Evolutionary conservation across 92 coral and sea anemone species (phyloP), one percentile per base, ranked within the genome.

Genomic region (Muricea muricata): DNA sequence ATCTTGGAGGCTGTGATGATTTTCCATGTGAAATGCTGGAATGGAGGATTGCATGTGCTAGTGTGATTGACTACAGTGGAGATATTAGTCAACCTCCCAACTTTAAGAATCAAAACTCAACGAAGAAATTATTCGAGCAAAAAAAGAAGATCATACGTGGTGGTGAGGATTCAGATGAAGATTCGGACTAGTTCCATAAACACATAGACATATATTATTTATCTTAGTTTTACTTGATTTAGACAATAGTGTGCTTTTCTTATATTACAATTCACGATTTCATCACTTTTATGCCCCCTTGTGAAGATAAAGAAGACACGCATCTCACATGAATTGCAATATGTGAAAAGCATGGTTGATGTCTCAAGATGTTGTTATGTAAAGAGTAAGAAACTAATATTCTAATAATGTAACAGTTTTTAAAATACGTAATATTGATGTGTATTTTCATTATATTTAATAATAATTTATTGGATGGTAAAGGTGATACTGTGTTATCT

Each of bases 1-100:
- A 97, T 39, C 88, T 97, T 24, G 99, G 99, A 0, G 99, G 99
- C 28, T 91, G 88, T 61, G 99, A 97, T 69, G 99, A 97, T 12
- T 97, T 93, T 56, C 85, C 91, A 7, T 93, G 97, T 54, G 94
- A 89, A 45, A 89, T 97, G 97, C 79, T 97, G 91, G 99, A 92
- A 63, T 97, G 99, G 99, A 82, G 99, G 42, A 93, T 97, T 48
- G 99, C 98, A 15, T 93, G 88, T 28, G 82, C 97, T 40, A 90
- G 93, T 29, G 99, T 91, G 10, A 97, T 97, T 67, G 93, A 97
- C 75, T 93, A 97, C 80, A 85, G 76, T 58, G 99, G 98, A 20
- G 99, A 97, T 81, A 84, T 97, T 42, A 92, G 94, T 81, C 80
- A 78, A 57, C 90, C 94, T 12, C 99, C 99, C 0, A 91, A 91